Evolutionary conservation across 2,113 vertebrate species (phyloP), one percentile per base, ranked within the genome.

Genomic region (Sceloporus undulatus): DNA sequence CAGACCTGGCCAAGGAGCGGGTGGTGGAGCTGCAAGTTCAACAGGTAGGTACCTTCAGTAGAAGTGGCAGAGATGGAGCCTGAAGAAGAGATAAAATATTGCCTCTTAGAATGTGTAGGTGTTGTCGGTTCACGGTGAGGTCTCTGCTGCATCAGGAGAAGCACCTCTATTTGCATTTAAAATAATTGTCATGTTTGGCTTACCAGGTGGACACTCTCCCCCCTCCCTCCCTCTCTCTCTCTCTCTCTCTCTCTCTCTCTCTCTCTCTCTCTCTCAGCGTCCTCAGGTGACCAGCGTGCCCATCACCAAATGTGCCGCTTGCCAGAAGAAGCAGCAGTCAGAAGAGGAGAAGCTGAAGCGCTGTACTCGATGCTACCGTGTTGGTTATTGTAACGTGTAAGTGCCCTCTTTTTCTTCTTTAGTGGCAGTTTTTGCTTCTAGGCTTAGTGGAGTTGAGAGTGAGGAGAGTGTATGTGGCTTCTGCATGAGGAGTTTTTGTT

Each of bases 331-430:
- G 81, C 98, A 98, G 25, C 94, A 97, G 89, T 96, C 97, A 0
- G 98, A 99, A 42, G 99, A 99, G 1, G 99, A 99, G 94, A 99
- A 99, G 91, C 96, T 99, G 93, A 98, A 95, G 92, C 98, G 99
- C 3, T 99, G 99, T 93, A 99, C 98, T 42, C 98, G 98, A 85
- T 99, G 99, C 95, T 99, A 99, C 93, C 97, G 98, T 0, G 99
- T 99, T 2, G 98, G 98, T 94, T 99, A 99, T 95, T 99, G 99
- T 96, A 99, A 99, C 42, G 98, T 99, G 99, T 99, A 94, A 98
- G 98, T 95, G 90, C 48, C 29, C 71, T 38, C 0, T 40, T 40
- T 29, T 38, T n/a, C 16, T 76, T 75, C 7, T 3, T 73, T 70
- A 4, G 1, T 5, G 7, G 27, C 48, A 62, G 7, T 29, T 13